A percentile compares a stretch with the other conserved stretches of the same genome.
Conservation (phyloP, 2,113 vertebrate genomes). For the Camelus bactrianus region DNA sequence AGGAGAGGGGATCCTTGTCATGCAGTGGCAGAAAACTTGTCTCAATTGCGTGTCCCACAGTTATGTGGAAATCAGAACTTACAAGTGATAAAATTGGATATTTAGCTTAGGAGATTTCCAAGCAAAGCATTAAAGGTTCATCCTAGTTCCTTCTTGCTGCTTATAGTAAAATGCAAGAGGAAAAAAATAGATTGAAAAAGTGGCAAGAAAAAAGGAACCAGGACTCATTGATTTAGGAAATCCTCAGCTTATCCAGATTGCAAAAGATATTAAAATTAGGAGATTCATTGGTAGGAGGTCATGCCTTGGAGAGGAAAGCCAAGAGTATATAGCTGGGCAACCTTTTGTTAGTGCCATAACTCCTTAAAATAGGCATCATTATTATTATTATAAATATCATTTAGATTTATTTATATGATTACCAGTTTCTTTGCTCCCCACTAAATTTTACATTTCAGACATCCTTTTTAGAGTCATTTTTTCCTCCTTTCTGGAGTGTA, state of each 20-base stretch:
- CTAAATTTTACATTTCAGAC: background rate
- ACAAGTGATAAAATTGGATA: background rate
- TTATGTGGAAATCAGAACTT: background rate
- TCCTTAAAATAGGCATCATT: background rate
- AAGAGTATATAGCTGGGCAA: background rate
- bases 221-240: background rate
- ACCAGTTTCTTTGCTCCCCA: background rate
- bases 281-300: background rate
- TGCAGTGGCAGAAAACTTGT: background rate
- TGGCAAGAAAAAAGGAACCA: background rate
- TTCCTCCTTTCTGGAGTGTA: background rate
- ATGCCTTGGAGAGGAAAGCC: background rate
- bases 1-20: background rate
- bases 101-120: constrained; percentile 8
- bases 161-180: background rate
- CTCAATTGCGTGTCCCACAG: background rate
- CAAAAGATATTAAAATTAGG: constrained; percentile 16
- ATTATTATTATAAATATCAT: background rate
- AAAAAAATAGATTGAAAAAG: background rate
- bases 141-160: background rate
- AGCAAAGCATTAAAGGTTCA: background rate
- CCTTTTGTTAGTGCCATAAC: background rate
- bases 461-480: background rate
- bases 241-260: background rate
- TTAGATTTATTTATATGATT: background rate